A percentile compares a stretch with the other conserved stretches of the same genome.
phyloP scores from a whole-genome alignment of 23 tunicate species.

The Halocynthia aurantium region DNA sequence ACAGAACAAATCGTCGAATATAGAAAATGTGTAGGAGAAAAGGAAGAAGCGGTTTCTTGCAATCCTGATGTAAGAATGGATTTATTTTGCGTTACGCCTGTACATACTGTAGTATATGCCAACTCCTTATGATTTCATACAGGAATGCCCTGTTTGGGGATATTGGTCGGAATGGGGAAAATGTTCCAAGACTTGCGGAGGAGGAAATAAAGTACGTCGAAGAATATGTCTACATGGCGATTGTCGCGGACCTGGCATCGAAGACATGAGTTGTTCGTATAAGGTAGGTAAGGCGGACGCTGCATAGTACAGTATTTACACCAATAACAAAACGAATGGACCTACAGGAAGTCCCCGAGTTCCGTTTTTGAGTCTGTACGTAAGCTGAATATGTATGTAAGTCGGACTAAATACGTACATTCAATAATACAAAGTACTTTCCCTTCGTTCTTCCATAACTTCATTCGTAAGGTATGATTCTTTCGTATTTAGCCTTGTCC shows the following conservation, averaged over 20 bases:
- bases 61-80: not conserved
- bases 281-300: slow-evolving; percentile 13
- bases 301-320: too few species aligned
- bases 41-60: not conserved
- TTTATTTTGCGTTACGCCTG: not conserved
- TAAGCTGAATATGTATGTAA: too few species aligned
- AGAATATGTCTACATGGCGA: slow-evolving; percentile 29
- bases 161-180: slow-evolving; percentile 29
- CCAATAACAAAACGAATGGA: too few species aligned
- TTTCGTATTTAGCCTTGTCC: slow-evolving; percentile 28
- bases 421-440: too few species aligned
- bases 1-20: not conserved
- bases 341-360: too few species aligned
- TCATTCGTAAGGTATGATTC: too few species aligned
- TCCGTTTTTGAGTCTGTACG: too few species aligned
- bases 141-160: slow-evolving; percentile 51
- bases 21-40: not conserved
- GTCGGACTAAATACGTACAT: too few species aligned
- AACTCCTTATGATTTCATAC: not conserved
- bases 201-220: slow-evolving; percentile 15
- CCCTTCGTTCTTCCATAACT: too few species aligned
- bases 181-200: slow-evolving; percentile 33
- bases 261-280: slow-evolving; percentile 12
- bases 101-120: not conserved
- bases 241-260: slow-evolving; percentile 4